Percentiles rank a stretch among this genome's conserved stretches.
Evolutionary conservation across 1,140 invertebrate genomes (phyloP).

Genomic region (Artemia franciscana): DNA sequence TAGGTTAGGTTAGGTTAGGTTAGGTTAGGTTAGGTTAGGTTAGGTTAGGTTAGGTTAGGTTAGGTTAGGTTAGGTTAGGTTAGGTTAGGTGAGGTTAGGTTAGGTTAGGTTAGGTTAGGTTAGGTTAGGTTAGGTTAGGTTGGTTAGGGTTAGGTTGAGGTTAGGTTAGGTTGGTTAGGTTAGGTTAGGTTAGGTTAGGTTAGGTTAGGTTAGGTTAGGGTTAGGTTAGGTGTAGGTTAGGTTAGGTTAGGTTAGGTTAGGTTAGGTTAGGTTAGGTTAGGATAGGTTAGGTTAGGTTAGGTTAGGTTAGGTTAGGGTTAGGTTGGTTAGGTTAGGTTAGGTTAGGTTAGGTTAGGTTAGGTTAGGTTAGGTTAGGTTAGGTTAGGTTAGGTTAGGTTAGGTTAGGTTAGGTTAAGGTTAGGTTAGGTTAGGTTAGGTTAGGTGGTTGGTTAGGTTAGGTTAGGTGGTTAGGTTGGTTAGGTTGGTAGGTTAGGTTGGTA

Average conservation of each 20-base stretch:
- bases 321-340: too few species aligned
- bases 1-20: conserved; percentile 12
- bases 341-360: conserved; percentile 13
- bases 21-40: conserved; percentile 11
- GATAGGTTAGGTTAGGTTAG: conserved; percentile 13
- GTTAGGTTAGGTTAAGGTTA: conserved; percentile 20
- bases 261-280: conserved; percentile 11
- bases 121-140: conserved; percentile 11
- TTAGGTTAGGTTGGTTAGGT: too few species aligned
- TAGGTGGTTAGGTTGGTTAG: conserved; percentile 14
- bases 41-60: conserved; percentile 9
- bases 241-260: conserved; percentile 12
- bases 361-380: conserved; percentile 14
- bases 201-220: conserved; percentile 11
- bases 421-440: conserved; percentile 19
- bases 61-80: conserved; percentile 6
- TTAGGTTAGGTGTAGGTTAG: too few species aligned
- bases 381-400: conserved; percentile 17
- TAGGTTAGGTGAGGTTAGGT: conserved; percentile 9
- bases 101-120: conserved; percentile 11
- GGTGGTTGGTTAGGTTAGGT: conserved; percentile 16
- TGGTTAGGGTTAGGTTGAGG: too few species aligned
- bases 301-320: too few species aligned
- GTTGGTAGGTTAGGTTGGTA: conserved; percentile 11
- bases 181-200: conserved; percentile 12